Conservation (phyloP, 1,140 invertebrate genomes). For the Bombus balteatus region DNA sequence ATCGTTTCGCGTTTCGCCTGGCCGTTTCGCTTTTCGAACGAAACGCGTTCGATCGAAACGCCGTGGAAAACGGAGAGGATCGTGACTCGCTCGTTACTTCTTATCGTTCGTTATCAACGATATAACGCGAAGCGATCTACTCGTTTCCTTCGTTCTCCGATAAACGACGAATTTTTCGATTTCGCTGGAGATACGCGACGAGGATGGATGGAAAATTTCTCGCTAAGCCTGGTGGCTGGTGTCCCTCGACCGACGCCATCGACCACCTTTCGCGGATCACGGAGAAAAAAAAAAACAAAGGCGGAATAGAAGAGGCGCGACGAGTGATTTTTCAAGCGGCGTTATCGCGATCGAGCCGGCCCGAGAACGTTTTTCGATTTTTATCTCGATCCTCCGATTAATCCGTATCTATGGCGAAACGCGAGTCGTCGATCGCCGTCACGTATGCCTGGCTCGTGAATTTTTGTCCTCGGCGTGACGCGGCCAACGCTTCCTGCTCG, state of each 20-base stretch:
- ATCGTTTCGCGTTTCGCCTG: no score
- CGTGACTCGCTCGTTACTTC: neutral
- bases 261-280: neutral
- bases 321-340: no score
- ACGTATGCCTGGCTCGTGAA: neutral
- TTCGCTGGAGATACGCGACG: constrained; percentile 13
- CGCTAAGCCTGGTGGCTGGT: no score
- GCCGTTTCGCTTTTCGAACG: no score
- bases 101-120: constrained; percentile 49
- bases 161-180: constrained; percentile 47
- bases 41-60: no score
- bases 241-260: no score
- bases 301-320: neutral
- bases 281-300: no score
- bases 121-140: constrained; percentile 22
- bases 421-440: neutral
- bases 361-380: neutral
- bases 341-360: no score
- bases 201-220: constrained; percentile 19
- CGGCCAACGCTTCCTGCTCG: no score
- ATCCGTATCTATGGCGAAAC: neutral
- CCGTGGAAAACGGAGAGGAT: neutral
- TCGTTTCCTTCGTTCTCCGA: constrained; percentile 34
- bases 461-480: neutral
- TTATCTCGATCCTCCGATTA: neutral